These are phyloP conservation scores for Vandiemenella viatica DNA, from an alignment of 2,888 invertebrate species.

Conservation along the genomic window DNA sequence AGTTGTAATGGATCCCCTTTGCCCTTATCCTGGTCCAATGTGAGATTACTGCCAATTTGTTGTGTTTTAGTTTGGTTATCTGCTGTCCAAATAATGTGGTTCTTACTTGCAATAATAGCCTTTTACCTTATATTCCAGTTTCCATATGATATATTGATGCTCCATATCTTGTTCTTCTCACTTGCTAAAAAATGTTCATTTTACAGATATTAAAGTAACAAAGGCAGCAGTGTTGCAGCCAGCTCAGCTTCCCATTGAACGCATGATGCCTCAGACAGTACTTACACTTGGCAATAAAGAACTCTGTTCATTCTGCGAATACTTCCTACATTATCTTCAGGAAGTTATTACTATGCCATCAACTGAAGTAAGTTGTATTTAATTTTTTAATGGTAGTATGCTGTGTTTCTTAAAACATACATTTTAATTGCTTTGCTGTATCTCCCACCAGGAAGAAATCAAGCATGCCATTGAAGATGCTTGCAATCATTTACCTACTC, in stretches of 20 bases:
- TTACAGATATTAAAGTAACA: constrained; percentile 18
- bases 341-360: constrained; percentile 48
- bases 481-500: constrained; percentile 49
- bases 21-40: too few relatives aligned
- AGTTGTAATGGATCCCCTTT: too few relatives aligned
- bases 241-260: constrained; percentile 38
- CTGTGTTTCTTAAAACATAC: neutral
- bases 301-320: constrained; percentile 65
- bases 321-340: constrained; percentile 65
- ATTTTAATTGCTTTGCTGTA: neutral
- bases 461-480: constrained; percentile 48
- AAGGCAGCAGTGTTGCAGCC: constrained; percentile 25
- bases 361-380: constrained; percentile 39
- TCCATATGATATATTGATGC: too few relatives aligned
- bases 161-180: too few relatives aligned
- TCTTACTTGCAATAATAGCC: too few relatives aligned
- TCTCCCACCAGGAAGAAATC: constrained; percentile 43
- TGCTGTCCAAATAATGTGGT: too few relatives aligned
- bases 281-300: constrained; percentile 29
- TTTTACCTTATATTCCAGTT: too few relatives aligned
- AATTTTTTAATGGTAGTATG: neutral
- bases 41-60: too few relatives aligned
- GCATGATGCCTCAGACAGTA: constrained; percentile 18
- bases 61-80: too few relatives aligned
- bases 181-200: too few relatives aligned